Percentiles rank a stretch among this genome's conserved stretches.
These are phyloP conservation scores for Lasioglossum leucozonium DNA, from an alignment of 2,888 invertebrate species.

Conservation along the genomic window DNA sequence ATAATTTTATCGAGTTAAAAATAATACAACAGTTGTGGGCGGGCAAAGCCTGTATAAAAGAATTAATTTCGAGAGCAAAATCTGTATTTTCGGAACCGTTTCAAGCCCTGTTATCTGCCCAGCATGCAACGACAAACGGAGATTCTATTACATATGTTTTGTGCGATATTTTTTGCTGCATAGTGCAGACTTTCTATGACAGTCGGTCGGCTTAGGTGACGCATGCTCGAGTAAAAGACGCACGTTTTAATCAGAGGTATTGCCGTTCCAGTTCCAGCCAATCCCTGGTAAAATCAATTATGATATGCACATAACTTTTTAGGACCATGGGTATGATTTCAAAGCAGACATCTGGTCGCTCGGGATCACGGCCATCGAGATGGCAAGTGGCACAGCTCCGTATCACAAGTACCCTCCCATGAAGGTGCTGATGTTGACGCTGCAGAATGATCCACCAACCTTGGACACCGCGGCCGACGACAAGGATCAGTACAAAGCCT, in stretches of 20 bases:
- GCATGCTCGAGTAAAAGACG: constrained; percentile 55
- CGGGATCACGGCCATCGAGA: constrained; percentile 98
- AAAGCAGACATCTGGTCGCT: constrained; percentile 98
- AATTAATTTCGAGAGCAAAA: too few species aligned
- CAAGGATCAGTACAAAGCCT: constrained; percentile 98
- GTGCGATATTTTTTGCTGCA: not conserved
- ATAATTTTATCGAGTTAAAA: too few species aligned
- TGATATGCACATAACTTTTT: constrained; percentile 74
- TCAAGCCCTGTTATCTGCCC: not conserved
- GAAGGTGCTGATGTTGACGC: constrained; percentile 99
- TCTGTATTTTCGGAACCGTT: not conserved
- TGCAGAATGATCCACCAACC: constrained; percentile 99
- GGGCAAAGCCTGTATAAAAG: too few species aligned
- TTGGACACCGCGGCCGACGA: constrained; percentile 98
- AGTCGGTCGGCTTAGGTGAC: constrained; percentile 18
- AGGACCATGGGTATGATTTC: constrained; percentile 98
- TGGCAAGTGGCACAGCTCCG: constrained; percentile 99
- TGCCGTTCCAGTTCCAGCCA: constrained; percentile 18
- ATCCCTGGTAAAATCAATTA: constrained; percentile 65
- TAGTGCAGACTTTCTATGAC: not conserved
- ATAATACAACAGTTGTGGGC: too few species aligned
- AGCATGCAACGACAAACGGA: not conserved
- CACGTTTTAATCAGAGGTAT: constrained; percentile 48
- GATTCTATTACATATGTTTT: not conserved
- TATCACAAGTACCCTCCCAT: constrained; percentile 99